Base-by-base conservation (phyloP, 2,797 vertebrate genomes). In the Rhinichthys osculus region DNA sequence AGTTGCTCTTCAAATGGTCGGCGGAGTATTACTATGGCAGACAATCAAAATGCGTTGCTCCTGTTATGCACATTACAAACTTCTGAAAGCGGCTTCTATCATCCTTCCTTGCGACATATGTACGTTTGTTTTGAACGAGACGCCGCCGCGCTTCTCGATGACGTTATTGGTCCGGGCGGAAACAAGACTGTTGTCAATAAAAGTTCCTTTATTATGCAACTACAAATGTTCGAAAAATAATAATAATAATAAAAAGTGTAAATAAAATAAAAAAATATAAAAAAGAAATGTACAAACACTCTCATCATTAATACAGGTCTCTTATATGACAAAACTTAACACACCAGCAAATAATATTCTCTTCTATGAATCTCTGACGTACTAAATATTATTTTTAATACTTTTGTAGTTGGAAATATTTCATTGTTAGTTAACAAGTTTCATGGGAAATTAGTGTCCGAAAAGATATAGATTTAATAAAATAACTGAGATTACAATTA, bases 141-240 rank as follows among this genome's bases (percentile, higher is more conserved):
- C 9, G 7, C 64, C 11, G 54, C 42, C 10, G 84, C 84, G 70
- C 84, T 74, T 74, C n/a, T 16, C 77, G 33, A 77, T 77, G 82
- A 84, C 82, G 82, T 84, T n/a, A 4, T 5, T 33, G 4, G 30
- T 66, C 17, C 70, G 57, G 70, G 16, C 23, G 9, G 70, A 74
- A 81, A 67, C n/a, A 3, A 27, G 30, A 33, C 30, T 66, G 27
- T 7, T 2, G 8, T 30, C 14, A 27, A 21, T 54, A 54, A 40
- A 10, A 38, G 59, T 73, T 73, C 27, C 40, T 14, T 17, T 40
- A 70, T 40, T 9, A 33, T 66, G 64, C 17, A 14, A 14, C 4
- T 17, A 50, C 4, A 16, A 14, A 30, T n/a, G 10, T 64, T 30
- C 14, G 21, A n/a, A 1, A 19, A 19, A 19, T 13, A 19, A 23